Evolutionary conservation across 2,797 vertebrate species (phyloP).

Genomic region (Zonotrichia albicollis): DNA sequence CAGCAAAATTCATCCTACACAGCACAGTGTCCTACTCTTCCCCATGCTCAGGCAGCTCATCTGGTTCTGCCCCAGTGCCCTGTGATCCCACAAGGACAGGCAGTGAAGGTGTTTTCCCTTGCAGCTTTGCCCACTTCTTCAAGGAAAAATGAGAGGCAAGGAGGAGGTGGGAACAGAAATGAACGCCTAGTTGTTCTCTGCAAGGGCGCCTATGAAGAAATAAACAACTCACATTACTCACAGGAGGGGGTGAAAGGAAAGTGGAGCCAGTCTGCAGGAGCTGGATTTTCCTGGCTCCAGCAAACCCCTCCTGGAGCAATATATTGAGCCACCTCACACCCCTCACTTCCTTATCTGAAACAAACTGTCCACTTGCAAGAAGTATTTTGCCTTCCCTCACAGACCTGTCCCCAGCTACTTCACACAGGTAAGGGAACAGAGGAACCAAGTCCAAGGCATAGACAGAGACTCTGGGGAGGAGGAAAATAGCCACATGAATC

Average conservation of each 20-base stretch:
- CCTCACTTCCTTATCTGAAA: background rate
- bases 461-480: background rate
- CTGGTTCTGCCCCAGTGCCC: background rate
- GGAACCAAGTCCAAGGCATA: background rate
- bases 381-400: fast-evolving
- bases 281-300: slow-evolving; percentile 52
- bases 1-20: background rate
- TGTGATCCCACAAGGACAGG: background rate
- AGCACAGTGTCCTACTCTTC: background rate
- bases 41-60: fast-evolving
- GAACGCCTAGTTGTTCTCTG: slow-evolving; percentile 33
- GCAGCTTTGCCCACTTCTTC: background rate
- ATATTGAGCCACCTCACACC: background rate
- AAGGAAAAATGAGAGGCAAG: background rate
- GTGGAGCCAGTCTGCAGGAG: slow-evolving; percentile 1
- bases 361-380: background rate
- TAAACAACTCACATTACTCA: slow-evolving; percentile 53
- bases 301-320: background rate
- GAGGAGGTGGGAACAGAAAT: slow-evolving; percentile 14
- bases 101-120: background rate
- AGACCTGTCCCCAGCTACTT: background rate
- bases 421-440: background rate
- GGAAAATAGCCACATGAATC: background rate
- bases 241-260: slow-evolving; percentile 46
- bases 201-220: slow-evolving; percentile 36